These are phyloP conservation scores for Dermochelys coriacea DNA, from an alignment of 2,797 vertebrate genomes.

Conservation along the genomic window DNA sequence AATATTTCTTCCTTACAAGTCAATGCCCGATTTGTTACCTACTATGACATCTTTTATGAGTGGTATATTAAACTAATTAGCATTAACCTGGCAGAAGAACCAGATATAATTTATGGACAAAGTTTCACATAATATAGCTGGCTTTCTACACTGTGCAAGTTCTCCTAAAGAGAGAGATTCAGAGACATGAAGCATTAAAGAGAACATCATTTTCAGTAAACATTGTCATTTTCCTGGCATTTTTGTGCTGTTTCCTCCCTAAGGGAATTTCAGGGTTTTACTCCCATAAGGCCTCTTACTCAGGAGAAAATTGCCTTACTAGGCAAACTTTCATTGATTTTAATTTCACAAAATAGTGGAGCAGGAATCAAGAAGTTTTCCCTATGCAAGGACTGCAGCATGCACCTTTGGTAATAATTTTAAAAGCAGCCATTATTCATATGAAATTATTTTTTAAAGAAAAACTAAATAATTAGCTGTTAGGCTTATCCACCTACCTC, in stretches of 20 bases:
- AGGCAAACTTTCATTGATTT: too few relatives aligned
- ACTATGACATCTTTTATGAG: conserved; percentile 63
- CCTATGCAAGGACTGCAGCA: neutral
- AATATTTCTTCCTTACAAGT: conserved; percentile 65
- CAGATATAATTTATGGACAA: conserved; percentile 48
- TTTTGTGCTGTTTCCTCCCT: too few relatives aligned
- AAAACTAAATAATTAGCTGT: neutral
- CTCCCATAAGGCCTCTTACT: too few relatives aligned
- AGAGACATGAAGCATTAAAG: neutral
- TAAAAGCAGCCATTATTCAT: neutral
- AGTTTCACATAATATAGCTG: conserved; percentile 27
- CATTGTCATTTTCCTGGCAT: too few relatives aligned
- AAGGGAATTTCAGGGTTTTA: too few relatives aligned
- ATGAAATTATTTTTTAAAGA: neutral
- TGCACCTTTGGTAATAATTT: neutral
- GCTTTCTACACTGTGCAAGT: neutral
- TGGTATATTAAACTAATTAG: conserved; percentile 68
- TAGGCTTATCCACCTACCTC: neutral
- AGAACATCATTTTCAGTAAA: too few relatives aligned
- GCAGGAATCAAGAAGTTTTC: neutral
- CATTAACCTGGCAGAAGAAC: conserved; percentile 59
- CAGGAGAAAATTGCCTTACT: too few relatives aligned
- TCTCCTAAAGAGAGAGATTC: neutral
- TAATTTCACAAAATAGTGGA: neutral
- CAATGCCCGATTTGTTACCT: conserved; percentile 65